These are phyloP conservation scores for Eriosoma lanigerum DNA, from an alignment of 1,140 invertebrate species.

Conservation along the genomic window DNA sequence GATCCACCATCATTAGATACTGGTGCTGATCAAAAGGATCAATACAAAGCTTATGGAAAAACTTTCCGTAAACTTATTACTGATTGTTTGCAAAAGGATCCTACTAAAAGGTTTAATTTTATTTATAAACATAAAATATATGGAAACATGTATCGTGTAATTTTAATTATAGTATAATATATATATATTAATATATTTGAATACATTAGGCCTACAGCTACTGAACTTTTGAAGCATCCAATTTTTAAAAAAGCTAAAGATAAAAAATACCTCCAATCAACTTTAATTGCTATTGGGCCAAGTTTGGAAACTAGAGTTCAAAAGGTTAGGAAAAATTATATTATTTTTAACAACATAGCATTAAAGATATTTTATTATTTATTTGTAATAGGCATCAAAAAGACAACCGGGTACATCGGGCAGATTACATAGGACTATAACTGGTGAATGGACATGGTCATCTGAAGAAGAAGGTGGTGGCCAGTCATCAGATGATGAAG, in stretches of 20 bases:
- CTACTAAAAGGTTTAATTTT: slow-evolving; percentile 72
- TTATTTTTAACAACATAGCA: neutral
- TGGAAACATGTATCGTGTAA: neutral
- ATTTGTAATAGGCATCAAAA: slow-evolving; percentile 67
- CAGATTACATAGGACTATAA: slow-evolving; percentile 86
- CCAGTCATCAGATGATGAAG: slow-evolving; percentile 59
- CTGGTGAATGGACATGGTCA: slow-evolving; percentile 99
- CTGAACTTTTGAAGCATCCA: slow-evolving; percentile 96
- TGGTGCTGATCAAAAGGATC: slow-evolving; percentile 92
- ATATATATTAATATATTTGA: neutral
- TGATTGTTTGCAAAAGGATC: slow-evolving; percentile 94
- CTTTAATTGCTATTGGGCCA: slow-evolving; percentile 81
- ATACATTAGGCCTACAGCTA: slow-evolving; percentile 79
- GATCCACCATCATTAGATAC: slow-evolving; percentile 97
- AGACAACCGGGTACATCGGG: slow-evolving; percentile 88
- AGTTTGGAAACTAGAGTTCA: slow-evolving; percentile 86
- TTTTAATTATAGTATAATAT: neutral
- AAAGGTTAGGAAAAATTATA: slow-evolving; percentile 65
- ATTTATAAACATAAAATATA: neutral
- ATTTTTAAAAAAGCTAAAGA: slow-evolving; percentile 99
- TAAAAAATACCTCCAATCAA: slow-evolving; percentile 89
- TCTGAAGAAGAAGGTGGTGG: slow-evolving; percentile 74
- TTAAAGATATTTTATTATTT: slow-evolving; percentile 38
- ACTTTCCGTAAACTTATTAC: slow-evolving; percentile 94
- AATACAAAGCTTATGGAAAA: slow-evolving; percentile 97